Percentiles rank a stretch among this genome's conserved stretches.
Evolutionary conservation across 2,113 vertebrate genomes (phyloP).

Genomic region (Tapirus terrestris): DNA sequence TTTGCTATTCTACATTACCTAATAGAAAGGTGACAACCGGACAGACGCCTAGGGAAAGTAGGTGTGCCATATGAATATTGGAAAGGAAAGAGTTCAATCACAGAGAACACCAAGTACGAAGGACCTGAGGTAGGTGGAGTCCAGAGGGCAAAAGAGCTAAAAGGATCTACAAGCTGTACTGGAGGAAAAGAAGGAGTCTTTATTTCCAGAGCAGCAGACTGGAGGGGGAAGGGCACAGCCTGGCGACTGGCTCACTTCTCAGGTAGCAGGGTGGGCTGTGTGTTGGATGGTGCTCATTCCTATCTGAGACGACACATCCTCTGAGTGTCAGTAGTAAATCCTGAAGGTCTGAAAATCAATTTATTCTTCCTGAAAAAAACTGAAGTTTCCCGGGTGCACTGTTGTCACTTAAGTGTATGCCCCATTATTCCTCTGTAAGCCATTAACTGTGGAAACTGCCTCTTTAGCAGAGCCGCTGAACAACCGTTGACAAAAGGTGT

Average conservation of each 20-base stretch:
- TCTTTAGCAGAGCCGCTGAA: background rate
- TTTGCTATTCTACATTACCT: background rate
- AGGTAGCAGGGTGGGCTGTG: background rate
- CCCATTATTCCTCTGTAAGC: background rate
- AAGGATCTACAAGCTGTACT: background rate
- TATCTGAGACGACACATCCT: background rate
- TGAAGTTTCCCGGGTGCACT: background rate
- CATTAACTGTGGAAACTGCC: background rate
- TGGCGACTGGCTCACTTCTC: background rate
- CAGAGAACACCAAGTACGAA: background rate
- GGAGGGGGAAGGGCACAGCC: background rate
- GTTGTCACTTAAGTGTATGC: background rate
- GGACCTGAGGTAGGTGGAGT: no score
- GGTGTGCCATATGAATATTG: background rate
- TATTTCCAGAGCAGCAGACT: background rate
- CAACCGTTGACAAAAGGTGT: background rate
- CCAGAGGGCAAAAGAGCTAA: background rate
- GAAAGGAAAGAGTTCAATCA: background rate
- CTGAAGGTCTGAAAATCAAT: background rate
- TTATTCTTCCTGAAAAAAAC: background rate
- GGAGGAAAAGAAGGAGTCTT: background rate
- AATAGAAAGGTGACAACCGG: background rate
- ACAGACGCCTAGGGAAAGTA: background rate
- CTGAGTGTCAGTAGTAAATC: background rate
- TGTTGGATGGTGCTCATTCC: background rate